A percentile compares a stretch with the other conserved stretches of the same genome.
Evolutionary conservation across 1,140 invertebrate genomes (phyloP).

Genomic region (Pteromalus puparum): DNA sequence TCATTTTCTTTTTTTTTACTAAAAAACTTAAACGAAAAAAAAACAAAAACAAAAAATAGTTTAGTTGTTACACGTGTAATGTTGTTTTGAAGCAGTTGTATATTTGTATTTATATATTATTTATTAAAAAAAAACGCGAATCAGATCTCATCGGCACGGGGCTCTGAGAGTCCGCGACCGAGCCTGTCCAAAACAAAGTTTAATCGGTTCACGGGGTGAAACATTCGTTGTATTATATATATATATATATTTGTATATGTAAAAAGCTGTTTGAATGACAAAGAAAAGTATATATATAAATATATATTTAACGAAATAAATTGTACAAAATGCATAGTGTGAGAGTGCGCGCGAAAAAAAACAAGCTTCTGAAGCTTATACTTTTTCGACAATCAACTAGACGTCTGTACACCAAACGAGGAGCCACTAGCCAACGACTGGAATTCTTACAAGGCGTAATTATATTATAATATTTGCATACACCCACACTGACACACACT

Average conservation of each 20-base stretch:
- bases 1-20: not conserved
- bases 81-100: not conserved
- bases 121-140: not conserved
- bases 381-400: conserved; percentile 16
- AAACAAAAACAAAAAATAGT: not conserved
- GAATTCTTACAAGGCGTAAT: conserved; percentile 19
- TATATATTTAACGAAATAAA: conserved; percentile 9
- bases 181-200: not conserved
- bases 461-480: not conserved
- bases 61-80: not conserved
- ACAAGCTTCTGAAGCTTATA: not conserved
- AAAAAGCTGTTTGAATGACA: not conserved
- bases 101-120: conserved; percentile 21
- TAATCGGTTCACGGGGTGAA: not conserved
- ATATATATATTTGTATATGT: conserved; percentile 3
- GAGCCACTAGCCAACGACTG: conserved; percentile 26
- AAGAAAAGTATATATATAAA: not conserved
- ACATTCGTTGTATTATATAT: conserved; percentile 18
- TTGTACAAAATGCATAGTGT: conserved; percentile 20
- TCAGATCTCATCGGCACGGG: not conserved
- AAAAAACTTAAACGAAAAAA: not conserved
- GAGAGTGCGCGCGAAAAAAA: conserved; percentile 4
- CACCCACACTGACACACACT: not conserved
- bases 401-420: conserved; percentile 7
- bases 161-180: not conserved